phyloP scores from a whole-genome alignment of 2,888 invertebrate genomes.

The Leptinotarsa haldemani region DNA sequence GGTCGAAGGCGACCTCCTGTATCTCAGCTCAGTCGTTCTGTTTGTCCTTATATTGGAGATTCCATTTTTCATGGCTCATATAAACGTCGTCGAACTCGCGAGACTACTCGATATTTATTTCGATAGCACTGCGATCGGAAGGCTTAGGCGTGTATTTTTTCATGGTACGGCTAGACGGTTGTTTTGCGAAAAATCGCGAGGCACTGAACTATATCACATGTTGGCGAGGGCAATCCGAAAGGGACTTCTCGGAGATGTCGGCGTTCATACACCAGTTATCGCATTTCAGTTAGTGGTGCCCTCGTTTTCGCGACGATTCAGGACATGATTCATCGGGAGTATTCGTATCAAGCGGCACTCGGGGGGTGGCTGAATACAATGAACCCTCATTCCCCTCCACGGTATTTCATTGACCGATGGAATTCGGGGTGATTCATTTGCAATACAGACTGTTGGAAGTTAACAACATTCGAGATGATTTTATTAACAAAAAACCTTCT shows the following conservation, averaged over 20 bases:
- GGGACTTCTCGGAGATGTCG: not conserved
- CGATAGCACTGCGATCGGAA: not conserved
- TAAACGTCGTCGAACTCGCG: not conserved
- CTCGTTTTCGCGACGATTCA: not conserved
- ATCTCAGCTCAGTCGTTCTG: conserved; percentile 49
- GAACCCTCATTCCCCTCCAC: not conserved
- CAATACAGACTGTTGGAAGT: no score
- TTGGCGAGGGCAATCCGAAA: not conserved
- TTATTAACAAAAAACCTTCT: no score
- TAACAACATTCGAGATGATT: no score
- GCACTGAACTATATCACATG: conserved; percentile 14
- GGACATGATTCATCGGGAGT: conserved; percentile 1
- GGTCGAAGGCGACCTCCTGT: conserved; percentile 44
- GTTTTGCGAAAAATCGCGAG: not conserved
- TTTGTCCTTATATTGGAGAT: conserved; percentile 46
- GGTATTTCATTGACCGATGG: no score
- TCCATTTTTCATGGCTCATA: conserved; percentile 46
- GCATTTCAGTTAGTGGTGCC: not conserved
- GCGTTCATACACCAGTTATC: not conserved
- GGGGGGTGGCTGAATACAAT: not conserved
- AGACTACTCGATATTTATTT: not conserved
- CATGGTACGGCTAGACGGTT: not conserved
- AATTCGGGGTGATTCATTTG: no score
- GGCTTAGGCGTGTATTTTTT: no score
- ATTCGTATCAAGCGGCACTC: conserved; percentile 7